Evolutionary conservation across 2,113 vertebrate genomes (phyloP).

Genomic region (Naja naja): DNA sequence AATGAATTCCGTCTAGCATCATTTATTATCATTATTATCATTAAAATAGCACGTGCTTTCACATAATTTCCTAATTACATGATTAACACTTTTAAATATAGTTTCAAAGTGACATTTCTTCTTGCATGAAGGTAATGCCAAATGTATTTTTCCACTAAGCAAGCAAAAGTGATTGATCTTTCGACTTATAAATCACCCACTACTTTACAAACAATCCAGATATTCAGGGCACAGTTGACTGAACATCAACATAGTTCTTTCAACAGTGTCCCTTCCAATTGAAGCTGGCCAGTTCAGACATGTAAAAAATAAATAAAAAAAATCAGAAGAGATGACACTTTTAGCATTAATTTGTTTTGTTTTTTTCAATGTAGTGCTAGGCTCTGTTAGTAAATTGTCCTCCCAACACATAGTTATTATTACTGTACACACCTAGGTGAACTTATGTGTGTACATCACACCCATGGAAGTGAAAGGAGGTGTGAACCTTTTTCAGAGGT

Average conservation of each 20-base stretch:
- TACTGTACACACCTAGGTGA: neutral
- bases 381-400: neutral
- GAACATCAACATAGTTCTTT: neutral
- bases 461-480: neutral
- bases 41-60: neutral
- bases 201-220: neutral
- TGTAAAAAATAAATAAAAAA: neutral
- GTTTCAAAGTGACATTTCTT: neutral
- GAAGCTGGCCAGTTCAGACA: neutral
- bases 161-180: neutral
- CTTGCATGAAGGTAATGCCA: neutral
- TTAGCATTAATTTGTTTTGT: neutral
- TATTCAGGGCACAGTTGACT: neutral
- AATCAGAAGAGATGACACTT: neutral
- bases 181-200: neutral
- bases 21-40: neutral
- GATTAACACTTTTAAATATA: neutral
- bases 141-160: neutral
- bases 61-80: neutral
- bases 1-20: neutral
- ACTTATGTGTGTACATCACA: neutral
- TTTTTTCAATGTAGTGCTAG: neutral
- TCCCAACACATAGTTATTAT: neutral
- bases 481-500: neutral
- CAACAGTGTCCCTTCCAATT: neutral